These are phyloP conservation scores for Diabrotica virgifera DNA, from an alignment of 1,140 invertebrate species.

Conservation along the genomic window DNA sequence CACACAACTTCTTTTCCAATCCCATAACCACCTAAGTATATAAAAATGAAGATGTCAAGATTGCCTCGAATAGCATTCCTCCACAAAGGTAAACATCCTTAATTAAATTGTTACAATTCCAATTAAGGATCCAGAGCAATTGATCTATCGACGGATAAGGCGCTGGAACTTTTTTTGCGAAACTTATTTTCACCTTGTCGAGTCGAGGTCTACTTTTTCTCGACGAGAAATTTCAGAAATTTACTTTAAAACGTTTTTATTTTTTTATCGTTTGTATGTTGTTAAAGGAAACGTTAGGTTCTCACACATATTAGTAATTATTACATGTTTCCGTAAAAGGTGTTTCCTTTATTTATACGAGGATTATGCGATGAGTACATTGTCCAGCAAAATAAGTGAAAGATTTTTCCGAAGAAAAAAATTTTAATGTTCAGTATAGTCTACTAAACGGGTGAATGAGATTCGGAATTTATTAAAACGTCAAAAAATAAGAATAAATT, in stretches of 20 bases:
- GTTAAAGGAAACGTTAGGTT: too few relatives aligned
- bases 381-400: too few relatives aligned
- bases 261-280: too few relatives aligned
- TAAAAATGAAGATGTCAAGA: constrained; percentile 16
- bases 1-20: constrained; percentile 20
- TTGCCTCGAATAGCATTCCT: background rate
- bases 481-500: too few relatives aligned
- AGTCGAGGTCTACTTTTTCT: constrained; percentile 13
- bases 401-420: too few relatives aligned
- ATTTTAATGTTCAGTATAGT: too few relatives aligned
- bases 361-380: too few relatives aligned
- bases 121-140: constrained; percentile 15
- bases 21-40: background rate
- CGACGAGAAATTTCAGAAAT: constrained; percentile 8
- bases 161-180: background rate
- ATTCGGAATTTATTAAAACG: too few relatives aligned
- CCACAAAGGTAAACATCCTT: background rate
- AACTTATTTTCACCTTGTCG: constrained; percentile 9
- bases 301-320: too few relatives aligned
- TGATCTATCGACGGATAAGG: constrained; percentile 10
- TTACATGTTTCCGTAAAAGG: too few relatives aligned
- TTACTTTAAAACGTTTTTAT: background rate
- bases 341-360: too few relatives aligned
- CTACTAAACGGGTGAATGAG: too few relatives aligned
- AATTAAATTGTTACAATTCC: constrained; percentile 17